Percentiles rank a stretch among this genome's conserved stretches.
phyloP scores from a whole-genome alignment of 2,888 invertebrate genomes.

The Drosophila stalkeri region DNA sequence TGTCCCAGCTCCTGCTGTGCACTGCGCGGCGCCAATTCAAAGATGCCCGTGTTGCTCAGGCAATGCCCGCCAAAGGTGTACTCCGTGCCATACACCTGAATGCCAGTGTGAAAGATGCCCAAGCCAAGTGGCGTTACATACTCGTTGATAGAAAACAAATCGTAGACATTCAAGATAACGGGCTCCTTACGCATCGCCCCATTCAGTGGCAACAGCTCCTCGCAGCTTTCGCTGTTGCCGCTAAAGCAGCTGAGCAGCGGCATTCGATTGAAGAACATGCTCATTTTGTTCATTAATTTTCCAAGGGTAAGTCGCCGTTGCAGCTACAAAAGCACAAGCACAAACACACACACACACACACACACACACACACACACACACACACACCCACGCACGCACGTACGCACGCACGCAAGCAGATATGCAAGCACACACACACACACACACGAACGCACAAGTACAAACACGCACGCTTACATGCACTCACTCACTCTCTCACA shows the following conservation, averaged over 20 bases:
- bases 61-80: constrained; percentile 93
- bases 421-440: not conserved
- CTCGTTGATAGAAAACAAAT: constrained; percentile 97
- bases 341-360: not conserved
- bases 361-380: not conserved
- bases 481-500: not conserved
- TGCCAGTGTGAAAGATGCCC: constrained; percentile 98
- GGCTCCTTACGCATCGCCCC: constrained; percentile 87
- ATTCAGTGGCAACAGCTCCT: constrained; percentile 25
- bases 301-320: not conserved
- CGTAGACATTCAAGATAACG: constrained; percentile 97
- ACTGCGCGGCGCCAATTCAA: constrained; percentile 96
- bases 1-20: constrained; percentile 95
- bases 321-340: not conserved
- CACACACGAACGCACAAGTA: not conserved
- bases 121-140: constrained; percentile 97
- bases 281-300: constrained; percentile 1
- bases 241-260: constrained; percentile 32
- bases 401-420: not conserved
- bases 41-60: constrained; percentile 96
- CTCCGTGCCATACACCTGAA: constrained; percentile 93
- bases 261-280: constrained; percentile 24
- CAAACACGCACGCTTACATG: not conserved
- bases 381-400: not conserved
- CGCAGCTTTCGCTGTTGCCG: constrained; percentile 17